Base-by-base conservation (phyloP, 2,888 invertebrate genomes). In the Meteorus colon region DNA sequence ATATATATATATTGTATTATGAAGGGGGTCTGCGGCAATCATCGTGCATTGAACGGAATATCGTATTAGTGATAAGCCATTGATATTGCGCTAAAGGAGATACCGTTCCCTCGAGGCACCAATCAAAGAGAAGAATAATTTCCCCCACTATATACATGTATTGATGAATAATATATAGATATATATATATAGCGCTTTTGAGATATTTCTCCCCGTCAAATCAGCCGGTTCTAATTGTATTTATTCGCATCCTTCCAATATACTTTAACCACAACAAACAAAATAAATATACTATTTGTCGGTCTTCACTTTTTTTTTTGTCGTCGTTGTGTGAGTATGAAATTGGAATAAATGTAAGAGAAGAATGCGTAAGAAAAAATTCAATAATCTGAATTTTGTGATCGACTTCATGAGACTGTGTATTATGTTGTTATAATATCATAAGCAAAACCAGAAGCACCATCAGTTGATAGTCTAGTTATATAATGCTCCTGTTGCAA, bases 121-220 rank as follows among this genome's bases (percentile, higher is more conserved):
- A 88, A 88, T 88, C 88, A 88, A 86, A 84, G 84, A 84, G 84
- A 87, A 87, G 86, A 87, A 87, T 87, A 87, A 86, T 86, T 85
- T 83, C 81, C 82, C 79, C 81, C 19, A 55, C 24, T 71, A 75
- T 63, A 29, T 67, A 62, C 68, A 29, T 62, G 27, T 45, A 51
- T 70, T 62, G 27, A 60, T 73, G 31, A 72, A 41, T 45, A 55
- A 55, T 24, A 45, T 27, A 19, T 34, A 70, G 4, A n/a, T 51
- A 55, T 19, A 55, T 10, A 19, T 19, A 55, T 5, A 55, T 19
- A 55, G 6, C 6, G n/a, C 6, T 55, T 5, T 24, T 55, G 10
- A 5, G 48, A 48, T 48, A 70, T 67, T 69, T 69, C 19, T 29
- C 19, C 55, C 12, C 69, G 60, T 59, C 66, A 71, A 75, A 71